phyloP scores from a whole-genome alignment of 2,888 invertebrate species.

The Xylocampa areola region DNA sequence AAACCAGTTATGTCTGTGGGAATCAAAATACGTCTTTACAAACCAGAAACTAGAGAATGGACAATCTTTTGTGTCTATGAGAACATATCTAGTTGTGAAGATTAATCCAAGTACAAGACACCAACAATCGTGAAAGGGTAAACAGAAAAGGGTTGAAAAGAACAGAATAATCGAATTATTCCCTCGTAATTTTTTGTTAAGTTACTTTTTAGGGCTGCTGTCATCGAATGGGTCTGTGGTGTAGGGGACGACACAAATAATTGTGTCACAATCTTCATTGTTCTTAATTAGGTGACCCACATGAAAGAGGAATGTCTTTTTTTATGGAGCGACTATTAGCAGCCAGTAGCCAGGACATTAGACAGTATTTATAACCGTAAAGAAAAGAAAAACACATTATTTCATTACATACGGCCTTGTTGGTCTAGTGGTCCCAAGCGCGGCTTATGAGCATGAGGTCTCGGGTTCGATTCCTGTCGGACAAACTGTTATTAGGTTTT shows the following conservation, averaged over 20 bases:
- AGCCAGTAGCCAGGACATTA: slow-evolving; percentile 2
- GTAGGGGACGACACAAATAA: slow-evolving; percentile 57
- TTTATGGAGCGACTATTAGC: slow-evolving; percentile 1
- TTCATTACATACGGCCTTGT: too few relatives aligned
- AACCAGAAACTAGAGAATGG: slow-evolving; percentile 75
- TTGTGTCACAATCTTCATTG: slow-evolving; percentile 53
- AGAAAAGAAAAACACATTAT: too few relatives aligned
- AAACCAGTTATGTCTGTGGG: slow-evolving; percentile 70
- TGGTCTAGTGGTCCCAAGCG: too few relatives aligned
- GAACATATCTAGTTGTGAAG: slow-evolving; percentile 68
- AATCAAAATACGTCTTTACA: slow-evolving; percentile 64
- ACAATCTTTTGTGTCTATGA: slow-evolving; percentile 73
- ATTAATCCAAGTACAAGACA: slow-evolving; percentile 68
- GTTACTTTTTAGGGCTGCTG: slow-evolving; percentile 23
- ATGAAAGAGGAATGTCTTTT: slow-evolving; percentile 34
- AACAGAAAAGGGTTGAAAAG: slow-evolving; percentile 53
- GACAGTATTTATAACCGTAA: too few relatives aligned
- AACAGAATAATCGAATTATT: slow-evolving; percentile 55
- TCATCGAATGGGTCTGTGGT: slow-evolving; percentile 57
- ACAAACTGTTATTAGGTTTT: too few relatives aligned
- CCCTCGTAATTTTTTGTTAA: slow-evolving; percentile 24
- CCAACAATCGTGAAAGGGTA: slow-evolving; percentile 65
- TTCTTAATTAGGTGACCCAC: slow-evolving; percentile 57
- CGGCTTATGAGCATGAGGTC: too few relatives aligned
- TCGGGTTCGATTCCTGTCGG: too few relatives aligned